Conservation (phyloP, 2,888 invertebrate genomes). For the Eucera pruinosa region DNA sequence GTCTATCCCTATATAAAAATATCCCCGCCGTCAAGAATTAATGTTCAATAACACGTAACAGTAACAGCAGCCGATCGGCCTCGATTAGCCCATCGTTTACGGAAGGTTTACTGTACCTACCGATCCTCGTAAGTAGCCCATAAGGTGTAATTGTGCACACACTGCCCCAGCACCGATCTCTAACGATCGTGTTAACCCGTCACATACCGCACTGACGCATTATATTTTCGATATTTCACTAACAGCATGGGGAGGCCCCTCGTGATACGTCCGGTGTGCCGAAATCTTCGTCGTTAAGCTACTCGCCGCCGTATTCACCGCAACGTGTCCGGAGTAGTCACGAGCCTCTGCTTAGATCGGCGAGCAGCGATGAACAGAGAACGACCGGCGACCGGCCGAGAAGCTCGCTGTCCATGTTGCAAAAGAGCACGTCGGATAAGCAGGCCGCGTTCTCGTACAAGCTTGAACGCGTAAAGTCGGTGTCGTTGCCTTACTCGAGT, state of each 20-base stretch:
- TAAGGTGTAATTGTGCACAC: constrained; percentile 20
- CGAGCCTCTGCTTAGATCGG: constrained; percentile 68
- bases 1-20: too few relatives aligned
- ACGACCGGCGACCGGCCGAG: constrained; percentile 65
- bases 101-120: constrained; percentile 43
- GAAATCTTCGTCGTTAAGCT: constrained; percentile 74
- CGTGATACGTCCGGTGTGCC: constrained; percentile 74
- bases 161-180: constrained; percentile 30
- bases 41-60: neutral
- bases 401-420: constrained; percentile 66
- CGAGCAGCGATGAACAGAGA: constrained; percentile 73
- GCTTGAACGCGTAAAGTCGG: constrained; percentile 77
- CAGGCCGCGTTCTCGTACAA: constrained; percentile 73
- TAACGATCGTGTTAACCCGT: constrained; percentile 48
- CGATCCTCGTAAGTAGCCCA: constrained; percentile 14
- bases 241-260: constrained; percentile 87
- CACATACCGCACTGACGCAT: constrained; percentile 62
- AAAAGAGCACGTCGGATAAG: constrained; percentile 73
- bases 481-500: constrained; percentile 77
- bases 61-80: neutral
- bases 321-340: constrained; percentile 73
- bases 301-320: constrained; percentile 73
- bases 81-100: neutral
- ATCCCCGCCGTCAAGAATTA: too few relatives aligned
- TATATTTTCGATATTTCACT: constrained; percentile 84